These are phyloP conservation scores for Chaetodon auriga DNA, from an alignment of 2,113 vertebrate species.

Conservation along the genomic window DNA sequence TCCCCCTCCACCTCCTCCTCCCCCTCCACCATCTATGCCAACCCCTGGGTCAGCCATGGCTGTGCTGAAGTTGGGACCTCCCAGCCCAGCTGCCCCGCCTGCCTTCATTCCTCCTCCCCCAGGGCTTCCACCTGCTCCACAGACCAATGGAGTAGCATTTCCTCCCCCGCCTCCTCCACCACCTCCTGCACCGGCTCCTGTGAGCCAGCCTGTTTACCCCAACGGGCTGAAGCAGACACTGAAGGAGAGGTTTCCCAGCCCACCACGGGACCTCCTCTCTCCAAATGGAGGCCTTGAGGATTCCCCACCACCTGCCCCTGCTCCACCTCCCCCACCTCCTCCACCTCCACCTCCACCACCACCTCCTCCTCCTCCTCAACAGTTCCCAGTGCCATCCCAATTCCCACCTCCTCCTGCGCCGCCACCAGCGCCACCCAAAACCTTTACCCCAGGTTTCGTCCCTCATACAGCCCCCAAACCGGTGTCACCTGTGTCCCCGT, in stretches of 20 bases:
- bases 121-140: conserved; percentile 63
- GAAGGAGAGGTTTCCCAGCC: conserved; percentile 86
- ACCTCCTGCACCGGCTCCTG: conserved; percentile 62
- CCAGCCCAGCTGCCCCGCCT: conserved; percentile 72
- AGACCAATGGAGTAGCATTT: conserved; percentile 60
- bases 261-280: conserved; percentile 78
- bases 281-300: conserved; percentile 63
- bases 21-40: conserved; percentile 84
- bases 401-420: conserved; percentile 77
- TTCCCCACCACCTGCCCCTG: conserved; percentile 73
- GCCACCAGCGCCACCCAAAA: conserved; percentile 87
- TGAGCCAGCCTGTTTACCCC: conserved; percentile 31
- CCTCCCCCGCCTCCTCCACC: conserved; percentile 81
- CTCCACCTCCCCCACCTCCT: conserved; percentile 70
- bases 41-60: conserved; percentile 90
- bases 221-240: conserved; percentile 70
- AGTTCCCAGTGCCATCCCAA: conserved; percentile 65
- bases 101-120: conserved; percentile 84
- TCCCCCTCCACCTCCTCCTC: conserved; percentile 84
- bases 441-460: conserved; percentile 79
- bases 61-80: conserved; percentile 84
- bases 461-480: conserved; percentile 83
- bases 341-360: conserved; percentile 78
- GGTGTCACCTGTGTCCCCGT: conserved; percentile 70
- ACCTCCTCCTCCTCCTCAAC: conserved; percentile 68